Base-by-base conservation (phyloP, 2,888 invertebrate species). In the Drosophila meridiana region DNA sequence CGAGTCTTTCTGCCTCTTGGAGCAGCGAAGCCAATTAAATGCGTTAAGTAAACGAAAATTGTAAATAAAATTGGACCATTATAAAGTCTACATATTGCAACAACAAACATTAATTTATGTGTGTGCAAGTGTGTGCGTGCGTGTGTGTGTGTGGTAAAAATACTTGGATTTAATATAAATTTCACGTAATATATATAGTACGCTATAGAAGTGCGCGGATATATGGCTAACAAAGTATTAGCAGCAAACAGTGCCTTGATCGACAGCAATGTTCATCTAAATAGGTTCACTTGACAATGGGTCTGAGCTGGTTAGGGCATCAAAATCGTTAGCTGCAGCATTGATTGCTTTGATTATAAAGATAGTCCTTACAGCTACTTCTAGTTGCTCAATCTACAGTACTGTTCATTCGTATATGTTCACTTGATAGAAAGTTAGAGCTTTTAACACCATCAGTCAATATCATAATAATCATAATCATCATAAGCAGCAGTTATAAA, bases 11-110 rank as follows among this genome's bases (percentile, higher is more conserved):
- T 42, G 30, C 20, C 42, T 38, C 53, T 55, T 50, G 82, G 73
- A 62, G 74, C 73, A 73, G 79, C 66, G 72, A 77, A 77, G 65
- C 60, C 74, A 82, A 79, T 78, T 53, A 82, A 78, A 78, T 69
- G 80, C 69, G 63, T 78, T 82, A 78, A 78, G 79, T 69, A 82
- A 78, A 78, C 83, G 73, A 47, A 74, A 69, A 82, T 72, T 82
- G 73, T 73, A 81, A 82, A 78, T 82, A 78, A 78, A 78, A 78
- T 64, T 47, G 42, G 48, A 20, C 61, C 60, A 82, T 82, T 72
- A 81, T 72, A 52, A 64, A 72, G 32, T 65, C 59, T 73, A 79
- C 53, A 69, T 63, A 82, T 75, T 74, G 79, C 66, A 82, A 65
- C 73, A 78, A 79, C 68, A 82, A 70, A 55, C 69, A 69, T 50